Conservation (phyloP, 2,113 vertebrate genomes). For the Ahaetulla prasina region DNA sequence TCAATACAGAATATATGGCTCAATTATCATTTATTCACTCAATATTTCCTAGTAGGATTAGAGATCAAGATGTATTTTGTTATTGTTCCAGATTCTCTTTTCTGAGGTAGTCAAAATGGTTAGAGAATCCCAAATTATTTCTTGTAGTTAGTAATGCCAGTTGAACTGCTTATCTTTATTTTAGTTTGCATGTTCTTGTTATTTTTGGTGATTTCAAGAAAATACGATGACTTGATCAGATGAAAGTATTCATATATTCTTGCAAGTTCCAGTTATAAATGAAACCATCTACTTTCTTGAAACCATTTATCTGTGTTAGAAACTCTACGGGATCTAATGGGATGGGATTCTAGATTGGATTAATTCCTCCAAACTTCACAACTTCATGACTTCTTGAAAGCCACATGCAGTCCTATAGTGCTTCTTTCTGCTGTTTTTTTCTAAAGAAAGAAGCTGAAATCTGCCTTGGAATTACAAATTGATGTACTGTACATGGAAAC, state of each 20-base stretch:
- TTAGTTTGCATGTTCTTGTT: not conserved
- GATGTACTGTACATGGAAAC: not conserved
- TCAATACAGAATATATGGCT: not conserved
- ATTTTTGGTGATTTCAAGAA: not conserved
- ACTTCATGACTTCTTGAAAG: not conserved
- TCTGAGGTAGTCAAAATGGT: not conserved
- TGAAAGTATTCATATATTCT: not conserved
- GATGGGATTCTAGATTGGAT: not conserved
- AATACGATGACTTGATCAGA: not conserved
- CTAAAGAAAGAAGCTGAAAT: not conserved
- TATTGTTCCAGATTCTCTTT: not conserved
- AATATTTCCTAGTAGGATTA: not conserved
- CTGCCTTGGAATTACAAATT: slow-evolving; percentile 1
- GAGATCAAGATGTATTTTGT: not conserved
- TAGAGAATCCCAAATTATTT: not conserved
- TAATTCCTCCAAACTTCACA: not conserved
- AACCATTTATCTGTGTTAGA: not conserved
- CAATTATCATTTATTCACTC: not conserved
- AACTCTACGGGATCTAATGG: not conserved
- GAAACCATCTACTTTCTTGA: not conserved
- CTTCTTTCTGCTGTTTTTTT: not conserved
- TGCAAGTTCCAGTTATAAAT: not conserved
- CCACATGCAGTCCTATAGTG: not conserved
- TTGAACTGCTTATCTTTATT: not conserved
- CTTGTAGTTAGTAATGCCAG: not conserved